A percentile compares a stretch with the other conserved stretches of the same genome.
Conservation (phyloP, 2,797 vertebrate species). For the Stomatorhinus walkeri region DNA sequence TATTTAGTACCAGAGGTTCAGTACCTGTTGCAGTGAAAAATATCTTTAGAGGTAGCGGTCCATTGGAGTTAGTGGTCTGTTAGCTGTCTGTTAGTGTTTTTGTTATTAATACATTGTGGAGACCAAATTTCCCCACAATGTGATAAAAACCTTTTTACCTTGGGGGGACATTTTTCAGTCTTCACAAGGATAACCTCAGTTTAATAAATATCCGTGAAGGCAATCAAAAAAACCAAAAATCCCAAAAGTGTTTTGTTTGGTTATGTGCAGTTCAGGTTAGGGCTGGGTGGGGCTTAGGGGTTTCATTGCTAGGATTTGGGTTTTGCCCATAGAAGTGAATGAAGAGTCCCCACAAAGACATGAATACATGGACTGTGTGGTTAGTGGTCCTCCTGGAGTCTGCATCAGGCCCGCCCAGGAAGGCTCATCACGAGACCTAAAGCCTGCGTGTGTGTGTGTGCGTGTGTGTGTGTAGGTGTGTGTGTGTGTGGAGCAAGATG, state of each 20-base stretch:
- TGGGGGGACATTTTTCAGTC: not conserved
- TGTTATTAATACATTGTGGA: not conserved
- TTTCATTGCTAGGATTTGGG: not conserved
- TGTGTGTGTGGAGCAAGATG: conserved; percentile 11
- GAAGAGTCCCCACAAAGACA: not conserved
- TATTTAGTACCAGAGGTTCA: not conserved
- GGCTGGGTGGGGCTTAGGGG: not conserved
- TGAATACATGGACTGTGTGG: not conserved
- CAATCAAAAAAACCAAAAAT: not conserved
- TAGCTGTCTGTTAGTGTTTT: not conserved
- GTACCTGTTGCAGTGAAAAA: not conserved
- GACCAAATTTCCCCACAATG: not conserved
- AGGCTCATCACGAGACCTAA: not conserved
- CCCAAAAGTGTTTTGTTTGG: not conserved
- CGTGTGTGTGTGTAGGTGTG: conserved; percentile 20
- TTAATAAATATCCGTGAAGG: not conserved
- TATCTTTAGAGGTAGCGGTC: not conserved
- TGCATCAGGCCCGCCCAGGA: conserved; percentile 23
- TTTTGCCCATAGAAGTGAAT: not conserved
- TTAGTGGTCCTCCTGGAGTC: not conserved
- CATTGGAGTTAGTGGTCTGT: not conserved
- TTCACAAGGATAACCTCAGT: not conserved
- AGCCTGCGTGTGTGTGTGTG: no score
- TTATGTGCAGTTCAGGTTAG: not conserved
- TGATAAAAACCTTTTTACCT: not conserved